These are phyloP conservation scores for Calliopum simillimum DNA, from an alignment of 2,888 invertebrate genomes.

Conservation along the genomic window DNA sequence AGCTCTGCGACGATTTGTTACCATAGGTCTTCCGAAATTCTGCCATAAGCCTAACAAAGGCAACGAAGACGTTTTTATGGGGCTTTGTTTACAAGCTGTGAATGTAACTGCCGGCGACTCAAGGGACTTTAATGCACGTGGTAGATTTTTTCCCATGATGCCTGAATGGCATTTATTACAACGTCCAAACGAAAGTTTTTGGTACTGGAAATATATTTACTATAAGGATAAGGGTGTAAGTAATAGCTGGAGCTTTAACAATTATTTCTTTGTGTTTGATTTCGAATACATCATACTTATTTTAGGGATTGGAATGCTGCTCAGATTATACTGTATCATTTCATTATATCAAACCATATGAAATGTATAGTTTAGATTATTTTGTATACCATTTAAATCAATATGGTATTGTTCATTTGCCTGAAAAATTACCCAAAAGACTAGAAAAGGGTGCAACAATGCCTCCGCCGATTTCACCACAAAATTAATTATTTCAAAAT, in stretches of 20 bases:
- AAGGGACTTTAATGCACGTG: constrained; percentile 85
- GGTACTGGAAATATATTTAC: constrained; percentile 97
- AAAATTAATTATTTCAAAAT: too few species aligned
- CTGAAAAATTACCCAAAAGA: too few species aligned
- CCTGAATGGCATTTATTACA: constrained; percentile 96
- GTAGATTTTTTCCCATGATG: constrained; percentile 95
- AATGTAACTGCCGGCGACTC: constrained; percentile 92
- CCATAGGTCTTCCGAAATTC: constrained; percentile 77
- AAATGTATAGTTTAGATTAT: too few species aligned
- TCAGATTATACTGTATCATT: too few species aligned
- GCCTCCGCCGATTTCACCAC: too few species aligned
- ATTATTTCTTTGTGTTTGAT: too few species aligned
- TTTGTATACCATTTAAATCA: too few species aligned
- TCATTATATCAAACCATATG: too few species aligned
- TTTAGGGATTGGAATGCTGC: too few species aligned
- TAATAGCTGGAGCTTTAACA: background rate
- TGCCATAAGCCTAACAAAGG: constrained; percentile 68
- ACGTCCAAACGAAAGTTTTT: constrained; percentile 83
- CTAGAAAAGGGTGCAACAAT: too few species aligned
- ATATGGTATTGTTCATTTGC: too few species aligned
- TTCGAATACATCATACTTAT: constrained; percentile 68
- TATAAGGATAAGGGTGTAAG: constrained; percentile 84
- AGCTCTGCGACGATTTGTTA: constrained; percentile 83
- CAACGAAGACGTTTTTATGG: constrained; percentile 69
- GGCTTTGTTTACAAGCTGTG: constrained; percentile 82